These are phyloP conservation scores for Anguilla japonica DNA, from an alignment of 2,113 vertebrate species.

Conservation along the genomic window DNA sequence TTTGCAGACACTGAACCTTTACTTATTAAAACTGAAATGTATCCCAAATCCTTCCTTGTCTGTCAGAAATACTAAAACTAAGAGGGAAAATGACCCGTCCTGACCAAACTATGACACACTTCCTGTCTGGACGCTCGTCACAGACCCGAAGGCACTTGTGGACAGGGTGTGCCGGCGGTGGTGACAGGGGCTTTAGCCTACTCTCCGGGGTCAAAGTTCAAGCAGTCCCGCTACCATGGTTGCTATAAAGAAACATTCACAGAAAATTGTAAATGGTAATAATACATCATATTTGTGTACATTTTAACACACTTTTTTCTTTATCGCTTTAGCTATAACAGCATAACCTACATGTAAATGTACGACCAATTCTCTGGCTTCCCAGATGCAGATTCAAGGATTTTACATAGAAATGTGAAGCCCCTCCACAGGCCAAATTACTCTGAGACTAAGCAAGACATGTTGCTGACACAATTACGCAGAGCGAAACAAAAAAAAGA, in stretches of 20 bases:
- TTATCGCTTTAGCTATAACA: neutral
- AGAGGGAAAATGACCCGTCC: neutral
- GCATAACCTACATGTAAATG: neutral
- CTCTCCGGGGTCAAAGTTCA: neutral
- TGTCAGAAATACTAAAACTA: neutral
- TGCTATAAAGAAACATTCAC: neutral
- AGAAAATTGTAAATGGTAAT: neutral
- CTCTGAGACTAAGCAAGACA: neutral
- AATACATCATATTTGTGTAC: neutral
- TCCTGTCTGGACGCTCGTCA: neutral
- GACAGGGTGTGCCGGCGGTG: neutral
- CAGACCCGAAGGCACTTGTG: neutral
- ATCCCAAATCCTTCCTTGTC: neutral
- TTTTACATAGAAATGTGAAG: neutral
- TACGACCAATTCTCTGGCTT: neutral
- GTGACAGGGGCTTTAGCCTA: neutral
- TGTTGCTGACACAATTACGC: neutral
- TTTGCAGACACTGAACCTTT: neutral
- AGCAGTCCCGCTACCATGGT: neutral
- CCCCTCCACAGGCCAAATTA: neutral
- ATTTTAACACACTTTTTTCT: neutral
- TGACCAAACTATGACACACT: neutral
- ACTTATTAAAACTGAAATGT: neutral
- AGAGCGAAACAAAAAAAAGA: neutral
- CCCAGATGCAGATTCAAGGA: neutral